phyloP scores from a whole-genome alignment of 2,888 invertebrate species.

The Deilephila porcellus region DNA sequence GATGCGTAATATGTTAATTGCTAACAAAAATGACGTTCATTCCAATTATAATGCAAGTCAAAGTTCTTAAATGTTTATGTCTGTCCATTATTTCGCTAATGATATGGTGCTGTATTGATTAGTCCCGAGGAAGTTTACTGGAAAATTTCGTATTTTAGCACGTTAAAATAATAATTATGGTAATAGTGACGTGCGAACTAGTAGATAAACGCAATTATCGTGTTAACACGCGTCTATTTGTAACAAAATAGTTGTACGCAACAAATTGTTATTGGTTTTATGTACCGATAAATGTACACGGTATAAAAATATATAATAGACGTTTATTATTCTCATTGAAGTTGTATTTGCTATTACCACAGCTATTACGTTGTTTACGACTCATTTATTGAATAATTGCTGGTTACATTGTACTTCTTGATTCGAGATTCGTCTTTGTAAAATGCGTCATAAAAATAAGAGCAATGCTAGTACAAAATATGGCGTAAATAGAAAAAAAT shows the following conservation, averaged over 20 bases:
- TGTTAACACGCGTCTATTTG: slow-evolving; percentile 14
- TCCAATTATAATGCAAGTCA: too few relatives aligned
- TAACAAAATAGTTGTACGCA: not conserved
- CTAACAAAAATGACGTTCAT: too few relatives aligned
- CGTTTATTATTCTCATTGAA: not conserved
- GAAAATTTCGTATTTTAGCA: not conserved
- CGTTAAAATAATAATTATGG: not conserved
- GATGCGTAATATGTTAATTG: too few relatives aligned
- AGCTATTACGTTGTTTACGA: too few relatives aligned
- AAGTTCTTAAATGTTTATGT: too few relatives aligned
- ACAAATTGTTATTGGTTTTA: slow-evolving; percentile 5
- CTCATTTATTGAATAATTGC: too few relatives aligned
- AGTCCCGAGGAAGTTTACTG: not conserved
- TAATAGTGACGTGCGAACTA: not conserved
- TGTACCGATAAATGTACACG: not conserved
- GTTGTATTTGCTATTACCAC: too few relatives aligned
- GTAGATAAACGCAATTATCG: not conserved
- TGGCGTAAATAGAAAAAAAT: too few relatives aligned
- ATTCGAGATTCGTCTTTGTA: too few relatives aligned
- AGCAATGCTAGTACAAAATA: too few relatives aligned
- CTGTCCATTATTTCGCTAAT: not conserved
- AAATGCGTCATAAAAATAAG: too few relatives aligned
- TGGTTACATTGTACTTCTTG: too few relatives aligned
- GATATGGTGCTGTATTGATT: not conserved
- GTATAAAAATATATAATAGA: not conserved